These are phyloP conservation scores for Cristatella mucedo DNA, from an alignment of 2,888 invertebrate species.

Conservation along the genomic window DNA sequence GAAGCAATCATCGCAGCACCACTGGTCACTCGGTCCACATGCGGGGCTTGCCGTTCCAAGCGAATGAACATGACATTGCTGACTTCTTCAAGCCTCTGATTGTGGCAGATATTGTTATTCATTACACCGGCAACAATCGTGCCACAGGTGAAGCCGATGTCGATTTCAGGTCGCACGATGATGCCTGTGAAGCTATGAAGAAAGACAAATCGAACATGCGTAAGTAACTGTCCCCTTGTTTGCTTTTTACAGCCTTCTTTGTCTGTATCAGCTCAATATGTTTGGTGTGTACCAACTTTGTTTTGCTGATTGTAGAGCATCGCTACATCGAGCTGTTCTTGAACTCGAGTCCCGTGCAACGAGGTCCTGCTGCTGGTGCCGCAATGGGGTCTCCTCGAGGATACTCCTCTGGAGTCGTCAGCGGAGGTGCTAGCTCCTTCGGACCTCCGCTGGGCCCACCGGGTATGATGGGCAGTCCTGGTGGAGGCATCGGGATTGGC, in stretches of 20 bases:
- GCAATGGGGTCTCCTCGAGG: too few species aligned
- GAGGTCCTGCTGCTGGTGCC: too few species aligned
- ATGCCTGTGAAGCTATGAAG: slow-evolving; percentile 62
- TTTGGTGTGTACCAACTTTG: too few species aligned
- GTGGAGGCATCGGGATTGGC: too few species aligned
- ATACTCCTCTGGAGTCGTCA: too few species aligned
- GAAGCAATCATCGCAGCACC: too few species aligned
- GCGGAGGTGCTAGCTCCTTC: too few species aligned
- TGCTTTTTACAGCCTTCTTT: too few species aligned
- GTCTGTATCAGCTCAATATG: too few species aligned
- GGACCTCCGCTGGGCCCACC: too few species aligned
- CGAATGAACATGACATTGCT: slow-evolving; percentile 46
- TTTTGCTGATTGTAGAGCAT: slow-evolving; percentile 26
- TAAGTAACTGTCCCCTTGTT: too few species aligned
- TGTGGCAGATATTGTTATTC: slow-evolving; percentile 56
- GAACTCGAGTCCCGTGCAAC: slow-evolving; percentile 45
- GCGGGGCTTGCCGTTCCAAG: slow-evolving; percentile 70
- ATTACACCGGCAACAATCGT: slow-evolving; percentile 69
- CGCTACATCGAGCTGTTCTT: slow-evolving; percentile 79
- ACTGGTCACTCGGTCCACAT: slow-evolving; percentile 56
- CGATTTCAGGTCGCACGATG: slow-evolving; percentile 75
- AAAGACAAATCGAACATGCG: slow-evolving; percentile 44
- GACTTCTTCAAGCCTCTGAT: slow-evolving; percentile 82
- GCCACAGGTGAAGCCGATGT: slow-evolving; percentile 92
- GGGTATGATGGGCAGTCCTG: too few species aligned